Evolutionary conservation across 2,797 vertebrate species (phyloP), one percentile per base, ranked within the genome.

Genomic region (Chloroceryle amazona): DNA sequence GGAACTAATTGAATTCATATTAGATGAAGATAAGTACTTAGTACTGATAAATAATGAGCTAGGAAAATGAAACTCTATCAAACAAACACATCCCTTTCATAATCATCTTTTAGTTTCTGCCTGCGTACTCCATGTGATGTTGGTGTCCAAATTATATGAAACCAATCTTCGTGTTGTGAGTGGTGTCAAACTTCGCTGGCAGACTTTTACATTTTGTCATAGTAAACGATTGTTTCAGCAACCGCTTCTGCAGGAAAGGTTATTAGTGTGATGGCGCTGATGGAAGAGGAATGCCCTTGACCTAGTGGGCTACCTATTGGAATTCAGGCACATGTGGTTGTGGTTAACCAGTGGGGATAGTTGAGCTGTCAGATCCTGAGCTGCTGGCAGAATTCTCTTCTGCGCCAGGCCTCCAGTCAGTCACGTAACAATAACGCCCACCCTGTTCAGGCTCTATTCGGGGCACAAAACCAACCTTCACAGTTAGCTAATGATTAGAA

Each of bases 1-100:
- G 81, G 96, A 95, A 91, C 96, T 98, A 98, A 98, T 98, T 97
- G 97, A 97, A 98, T 96, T 98, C 96, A 95, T 97, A 95, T 97
- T 97, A 96, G 93, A 89, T 87, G 68, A 96, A 95, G 90, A 91
- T 95, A 95, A 96, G 89, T 85, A 89, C 89, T 95, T 95, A 94
- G 93, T 93, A 75, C 82, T 78, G 90, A 96, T 97, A 97, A 97
- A 95, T 90, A 95, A 86, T 13, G 42, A 66, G 96, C 91, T 86
- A 92, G 95, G 89, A 72, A 86, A 94, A 87, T 41, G 29, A 62
- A 93, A 72, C 71, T 37, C 72, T 57, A 20, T 83, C 80, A 79
- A 25, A 44, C 23, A 54, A 84, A 54, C 70, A 54, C 29, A 19
- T 83, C 78, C 55, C 57, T 70, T 85, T 68, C 70, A 20, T 57